These are phyloP conservation scores for Drosophila lutescens DNA, from an alignment of 2,888 invertebrate species.

Conservation along the genomic window DNA sequence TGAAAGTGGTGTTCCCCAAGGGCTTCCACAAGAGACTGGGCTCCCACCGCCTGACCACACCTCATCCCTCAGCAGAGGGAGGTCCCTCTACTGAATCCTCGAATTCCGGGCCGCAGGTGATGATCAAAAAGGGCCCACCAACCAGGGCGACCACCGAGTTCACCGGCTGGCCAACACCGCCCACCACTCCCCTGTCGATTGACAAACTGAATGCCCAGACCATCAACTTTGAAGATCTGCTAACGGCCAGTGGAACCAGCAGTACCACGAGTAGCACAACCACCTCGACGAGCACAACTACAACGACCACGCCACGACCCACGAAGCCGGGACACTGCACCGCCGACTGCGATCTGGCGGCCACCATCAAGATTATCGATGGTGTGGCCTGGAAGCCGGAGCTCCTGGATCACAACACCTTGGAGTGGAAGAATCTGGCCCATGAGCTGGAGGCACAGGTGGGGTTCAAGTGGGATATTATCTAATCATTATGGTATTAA, in stretches of 20 bases:
- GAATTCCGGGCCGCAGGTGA: conserved; percentile 85
- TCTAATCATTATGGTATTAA: too few species aligned
- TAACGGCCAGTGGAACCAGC: conserved; percentile 78
- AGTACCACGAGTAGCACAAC: conserved; percentile 85
- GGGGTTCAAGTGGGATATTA: too few species aligned
- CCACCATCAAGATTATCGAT: conserved; percentile 92
- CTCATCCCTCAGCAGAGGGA: conserved; percentile 84
- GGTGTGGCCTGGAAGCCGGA: conserved; percentile 94
- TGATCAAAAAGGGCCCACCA: conserved; percentile 94
- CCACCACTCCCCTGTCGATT: conserved; percentile 93
- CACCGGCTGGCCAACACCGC: conserved; percentile 95
- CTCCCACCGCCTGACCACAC: conserved; percentile 85
- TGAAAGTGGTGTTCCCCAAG: conserved; percentile 92
- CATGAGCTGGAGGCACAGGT: conserved; percentile 93
- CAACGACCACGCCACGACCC: conserved; percentile 89
- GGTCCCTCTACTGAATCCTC: conserved; percentile 83
- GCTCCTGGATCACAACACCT: conserved; percentile 92
- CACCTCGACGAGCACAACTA: conserved; percentile 87
- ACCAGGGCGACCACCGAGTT: conserved; percentile 94
- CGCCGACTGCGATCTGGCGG: conserved; percentile 92
- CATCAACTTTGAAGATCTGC: conserved; percentile 85
- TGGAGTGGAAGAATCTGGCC: conserved; percentile 93
- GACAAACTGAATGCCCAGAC: conserved; percentile 88
- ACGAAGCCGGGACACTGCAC: conserved; percentile 92
- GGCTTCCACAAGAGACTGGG: conserved; percentile 86